Percentiles rank a stretch among this genome's conserved stretches.
Conservation (phyloP, 2,113 vertebrate species). For the Phylloscopus whistleri region DNA sequence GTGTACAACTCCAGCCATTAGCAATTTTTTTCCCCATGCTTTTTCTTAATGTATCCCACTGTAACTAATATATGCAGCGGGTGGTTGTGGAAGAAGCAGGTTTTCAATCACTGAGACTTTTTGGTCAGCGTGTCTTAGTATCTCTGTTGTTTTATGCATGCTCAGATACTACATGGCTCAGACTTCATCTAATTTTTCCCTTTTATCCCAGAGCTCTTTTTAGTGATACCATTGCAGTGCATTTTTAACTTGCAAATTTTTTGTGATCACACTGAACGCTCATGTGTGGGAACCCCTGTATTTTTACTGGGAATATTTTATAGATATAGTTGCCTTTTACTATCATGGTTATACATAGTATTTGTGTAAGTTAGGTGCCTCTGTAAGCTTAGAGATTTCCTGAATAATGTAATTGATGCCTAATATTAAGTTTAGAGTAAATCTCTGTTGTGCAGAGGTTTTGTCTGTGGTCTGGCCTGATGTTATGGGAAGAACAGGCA, state of each 20-base stretch:
- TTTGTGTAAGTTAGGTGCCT: background rate
- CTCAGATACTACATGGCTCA: background rate
- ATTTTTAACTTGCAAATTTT: background rate
- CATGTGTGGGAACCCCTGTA: background rate
- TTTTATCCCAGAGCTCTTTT: background rate
- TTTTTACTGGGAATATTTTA: background rate
- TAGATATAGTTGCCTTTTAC: background rate
- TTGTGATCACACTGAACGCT: background rate
- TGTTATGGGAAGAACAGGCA: background rate
- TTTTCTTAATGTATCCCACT: background rate
- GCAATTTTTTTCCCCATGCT: background rate
- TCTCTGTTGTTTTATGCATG: background rate
- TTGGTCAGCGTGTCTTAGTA: background rate
- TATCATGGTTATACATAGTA: background rate
- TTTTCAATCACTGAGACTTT: background rate
- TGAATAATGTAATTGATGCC: background rate
- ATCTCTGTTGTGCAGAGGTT: background rate
- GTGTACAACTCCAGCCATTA: background rate
- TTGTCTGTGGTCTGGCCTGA: background rate
- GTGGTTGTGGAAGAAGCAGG: background rate
- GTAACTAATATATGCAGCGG: background rate
- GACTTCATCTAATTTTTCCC: background rate
- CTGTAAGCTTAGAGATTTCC: background rate
- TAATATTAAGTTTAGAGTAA: background rate
- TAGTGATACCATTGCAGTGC: background rate